These are phyloP conservation scores for Platerodrilus igneus DNA, from an alignment of 2,888 invertebrate genomes.

Conservation along the genomic window DNA sequence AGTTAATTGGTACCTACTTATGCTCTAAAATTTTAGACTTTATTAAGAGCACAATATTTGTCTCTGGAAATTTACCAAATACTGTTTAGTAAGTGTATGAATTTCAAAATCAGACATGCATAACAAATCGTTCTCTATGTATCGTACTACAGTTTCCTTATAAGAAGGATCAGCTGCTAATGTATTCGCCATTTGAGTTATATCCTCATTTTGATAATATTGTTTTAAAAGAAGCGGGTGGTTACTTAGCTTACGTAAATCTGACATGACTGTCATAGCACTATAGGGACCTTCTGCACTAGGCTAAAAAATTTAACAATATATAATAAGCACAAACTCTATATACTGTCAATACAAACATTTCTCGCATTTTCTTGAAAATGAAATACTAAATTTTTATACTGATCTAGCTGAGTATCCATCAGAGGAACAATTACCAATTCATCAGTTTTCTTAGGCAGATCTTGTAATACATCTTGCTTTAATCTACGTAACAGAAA, in stretches of 20 bases:
- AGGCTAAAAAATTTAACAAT: slow-evolving; percentile 37
- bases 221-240: slow-evolving; percentile 82
- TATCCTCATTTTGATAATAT: slow-evolving; percentile 62
- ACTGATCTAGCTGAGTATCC: slow-evolving; percentile 67
- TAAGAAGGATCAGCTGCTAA: slow-evolving; percentile 64
- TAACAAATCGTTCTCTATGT: slow-evolving; percentile 81
- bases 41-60: slow-evolving; percentile 3
- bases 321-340: not conserved
- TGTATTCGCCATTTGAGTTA: slow-evolving; percentile 63
- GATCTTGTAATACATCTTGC: slow-evolving; percentile 75
- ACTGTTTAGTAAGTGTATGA: slow-evolving; percentile 67
- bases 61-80: slow-evolving; percentile 51
- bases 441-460: slow-evolving; percentile 78
- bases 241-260: slow-evolving; percentile 88
- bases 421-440: slow-evolving; percentile 66
- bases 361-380: slow-evolving; percentile 61
- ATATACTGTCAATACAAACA: slow-evolving; percentile 43
- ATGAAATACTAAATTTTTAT: slow-evolving; percentile 66
- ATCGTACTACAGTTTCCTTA: slow-evolving; percentile 71
- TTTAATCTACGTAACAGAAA: slow-evolving; percentile 88
- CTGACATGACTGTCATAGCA: slow-evolving; percentile 83
- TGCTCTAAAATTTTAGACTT: slow-evolving; percentile 50
- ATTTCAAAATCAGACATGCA: slow-evolving; percentile 92
- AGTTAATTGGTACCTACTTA: slow-evolving; percentile 60
- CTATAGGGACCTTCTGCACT: slow-evolving; percentile 54